Evolutionary conservation across 2,888 invertebrate species (phyloP).

Genomic region (Exephanes ischioxanthus): DNA sequence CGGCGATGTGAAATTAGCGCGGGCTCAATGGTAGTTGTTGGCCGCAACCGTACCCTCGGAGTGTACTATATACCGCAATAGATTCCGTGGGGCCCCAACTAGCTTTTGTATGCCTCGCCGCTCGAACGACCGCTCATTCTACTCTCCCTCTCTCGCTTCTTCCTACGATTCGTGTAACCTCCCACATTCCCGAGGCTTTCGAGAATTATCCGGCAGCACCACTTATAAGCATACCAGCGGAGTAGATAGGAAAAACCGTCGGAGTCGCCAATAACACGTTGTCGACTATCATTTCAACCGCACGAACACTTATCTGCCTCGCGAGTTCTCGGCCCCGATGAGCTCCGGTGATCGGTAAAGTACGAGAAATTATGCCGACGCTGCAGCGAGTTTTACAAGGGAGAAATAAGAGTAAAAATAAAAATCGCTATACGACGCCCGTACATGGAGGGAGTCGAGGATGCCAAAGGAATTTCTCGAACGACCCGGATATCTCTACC

Average conservation of each 20-base stretch:
- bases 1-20: constrained; percentile 79
- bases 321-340: not conserved
- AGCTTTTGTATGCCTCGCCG: constrained; percentile 33
- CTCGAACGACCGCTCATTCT: constrained; percentile 6
- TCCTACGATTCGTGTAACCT: constrained; percentile 26
- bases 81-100: constrained; percentile 22
- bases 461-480: constrained; percentile 24
- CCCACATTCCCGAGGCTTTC: constrained; percentile 24
- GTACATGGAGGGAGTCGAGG: not conserved
- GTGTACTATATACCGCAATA: constrained; percentile 32
- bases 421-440: constrained; percentile 4
- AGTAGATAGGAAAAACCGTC: constrained; percentile 16
- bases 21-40: constrained; percentile 72
- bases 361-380: constrained; percentile 21
- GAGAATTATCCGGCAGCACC: constrained; percentile 39
- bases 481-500: constrained; percentile 18
- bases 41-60: constrained; percentile 29
- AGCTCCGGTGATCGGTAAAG: not conserved
- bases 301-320: constrained; percentile 9
- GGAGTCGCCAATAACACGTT: constrained; percentile 20
- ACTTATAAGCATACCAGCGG: not conserved
- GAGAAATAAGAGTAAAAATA: not conserved
- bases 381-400: not conserved
- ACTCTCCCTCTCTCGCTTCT: not conserved
- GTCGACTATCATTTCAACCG: constrained; percentile 22